These are phyloP conservation scores for Bombus vancouverensis DNA, from an alignment of 1,140 invertebrate species.

Conservation along the genomic window DNA sequence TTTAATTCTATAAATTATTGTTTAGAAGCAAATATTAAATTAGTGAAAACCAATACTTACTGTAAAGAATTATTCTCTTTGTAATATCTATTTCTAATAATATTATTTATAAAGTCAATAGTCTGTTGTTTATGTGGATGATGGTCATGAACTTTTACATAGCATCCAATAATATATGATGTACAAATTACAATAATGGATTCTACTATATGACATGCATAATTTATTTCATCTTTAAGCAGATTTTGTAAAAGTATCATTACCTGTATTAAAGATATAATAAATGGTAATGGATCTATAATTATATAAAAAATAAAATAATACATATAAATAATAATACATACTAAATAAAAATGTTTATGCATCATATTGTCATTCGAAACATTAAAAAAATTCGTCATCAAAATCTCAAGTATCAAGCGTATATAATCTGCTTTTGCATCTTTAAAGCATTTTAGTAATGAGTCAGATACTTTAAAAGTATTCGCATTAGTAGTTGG, in stretches of 20 bases:
- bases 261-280: conserved; percentile 66
- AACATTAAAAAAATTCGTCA: conserved; percentile 71
- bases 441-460: conserved; percentile 76
- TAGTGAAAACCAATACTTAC: conserved; percentile 51
- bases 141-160: conserved; percentile 75
- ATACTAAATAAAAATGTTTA: conserved; percentile 77
- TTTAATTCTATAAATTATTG: conserved; percentile 29
- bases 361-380: conserved; percentile 72
- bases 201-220: conserved; percentile 66
- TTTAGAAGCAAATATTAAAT: conserved; percentile 4
- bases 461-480: conserved; percentile 70
- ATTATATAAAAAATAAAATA: not conserved
- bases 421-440: conserved; percentile 68
- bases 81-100: conserved; percentile 73
- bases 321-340: conserved; percentile 26
- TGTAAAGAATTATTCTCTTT: conserved; percentile 62
- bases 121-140: conserved; percentile 77
- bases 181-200: conserved; percentile 73
- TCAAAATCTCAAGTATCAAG: conserved; percentile 73
- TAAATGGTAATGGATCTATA: conserved; percentile 1
- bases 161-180: conserved; percentile 71
- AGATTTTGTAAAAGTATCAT: conserved; percentile 75
- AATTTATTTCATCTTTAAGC: conserved; percentile 66
- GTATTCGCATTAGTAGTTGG: conserved; percentile 52
- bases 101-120: conserved; percentile 70